Evolutionary conservation across 2,888 invertebrate species (phyloP).

Genomic region (Diarsia rubi): DNA sequence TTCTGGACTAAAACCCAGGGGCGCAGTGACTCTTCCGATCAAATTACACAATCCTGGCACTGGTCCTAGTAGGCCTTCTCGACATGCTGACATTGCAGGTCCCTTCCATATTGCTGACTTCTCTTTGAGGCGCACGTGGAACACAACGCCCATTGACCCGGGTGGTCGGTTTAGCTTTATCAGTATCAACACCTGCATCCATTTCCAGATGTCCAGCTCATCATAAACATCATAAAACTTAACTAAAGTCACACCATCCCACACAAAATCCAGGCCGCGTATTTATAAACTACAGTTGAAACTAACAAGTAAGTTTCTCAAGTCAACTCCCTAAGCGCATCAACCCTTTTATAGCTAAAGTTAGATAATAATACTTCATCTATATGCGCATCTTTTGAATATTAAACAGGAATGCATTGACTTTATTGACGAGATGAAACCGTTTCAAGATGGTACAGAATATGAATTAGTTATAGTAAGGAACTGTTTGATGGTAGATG

Average conservation of each 20-base stretch:
- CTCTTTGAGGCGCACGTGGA: too few relatives aligned
- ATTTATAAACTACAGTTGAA: slow-evolving; percentile 13
- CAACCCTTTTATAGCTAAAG: slow-evolving; percentile 62
- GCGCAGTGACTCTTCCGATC: too few relatives aligned
- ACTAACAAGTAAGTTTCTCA: slow-evolving; percentile 29
- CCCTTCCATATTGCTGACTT: too few relatives aligned
- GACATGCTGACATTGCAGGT: too few relatives aligned
- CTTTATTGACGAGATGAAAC: slow-evolving; percentile 64
- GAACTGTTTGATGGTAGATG: slow-evolving; percentile 26
- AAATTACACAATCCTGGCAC: too few relatives aligned
- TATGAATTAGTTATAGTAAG: slow-evolving; percentile 62
- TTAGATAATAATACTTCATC: slow-evolving; percentile 65
- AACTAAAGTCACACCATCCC: neutral
- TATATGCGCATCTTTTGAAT: slow-evolving; percentile 74
- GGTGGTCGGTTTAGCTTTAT: too few relatives aligned
- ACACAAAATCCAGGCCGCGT: neutral
- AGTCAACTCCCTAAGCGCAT: slow-evolving; percentile 36
- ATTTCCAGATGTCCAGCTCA: neutral
- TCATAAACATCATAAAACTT: neutral
- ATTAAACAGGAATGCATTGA: slow-evolving; percentile 65
- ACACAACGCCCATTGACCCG: too few relatives aligned
- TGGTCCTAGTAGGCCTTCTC: too few relatives aligned
- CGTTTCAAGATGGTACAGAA: slow-evolving; percentile 54
- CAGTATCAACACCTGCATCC: neutral
- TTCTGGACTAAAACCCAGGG: too few relatives aligned